A percentile compares a stretch with the other conserved stretches of the same genome.
These are phyloP conservation scores for Spea bombifrons DNA, from an alignment of 2,113 vertebrate species.

Conservation along the genomic window DNA sequence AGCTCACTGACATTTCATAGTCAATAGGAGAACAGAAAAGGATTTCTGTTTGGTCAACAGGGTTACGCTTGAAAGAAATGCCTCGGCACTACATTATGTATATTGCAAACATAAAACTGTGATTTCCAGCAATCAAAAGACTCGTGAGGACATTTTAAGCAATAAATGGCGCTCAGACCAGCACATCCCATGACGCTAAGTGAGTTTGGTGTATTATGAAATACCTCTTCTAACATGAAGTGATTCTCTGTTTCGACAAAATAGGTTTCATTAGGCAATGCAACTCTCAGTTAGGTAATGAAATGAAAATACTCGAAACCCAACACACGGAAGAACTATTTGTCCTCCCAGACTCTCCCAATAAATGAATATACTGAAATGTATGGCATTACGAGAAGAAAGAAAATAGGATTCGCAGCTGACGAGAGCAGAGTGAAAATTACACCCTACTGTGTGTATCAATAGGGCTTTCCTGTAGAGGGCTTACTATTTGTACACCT, in stretches of 20 bases:
- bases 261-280: neutral
- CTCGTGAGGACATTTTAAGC: neutral
- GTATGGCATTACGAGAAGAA: neutral
- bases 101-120: neutral
- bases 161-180: neutral
- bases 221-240: conserved; percentile 11
- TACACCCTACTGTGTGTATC: neutral
- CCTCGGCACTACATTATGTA: no score
- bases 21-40: neutral
- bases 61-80: neutral
- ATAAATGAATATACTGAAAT: neutral
- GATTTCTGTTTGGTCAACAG: neutral
- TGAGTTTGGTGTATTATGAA: no score
- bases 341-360: neutral
- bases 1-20: conserved; percentile 17
- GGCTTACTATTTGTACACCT: neutral
- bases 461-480: neutral
- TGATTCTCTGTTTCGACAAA: neutral
- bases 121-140: neutral
- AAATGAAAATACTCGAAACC: conserved; percentile 4
- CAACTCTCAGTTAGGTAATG: neutral
- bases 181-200: no score
- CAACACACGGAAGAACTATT: neutral
- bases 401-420: neutral
- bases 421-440: neutral